These are phyloP conservation scores for Colistium nudipinnis DNA, from an alignment of 2,113 vertebrate genomes.

Conservation along the genomic window DNA sequence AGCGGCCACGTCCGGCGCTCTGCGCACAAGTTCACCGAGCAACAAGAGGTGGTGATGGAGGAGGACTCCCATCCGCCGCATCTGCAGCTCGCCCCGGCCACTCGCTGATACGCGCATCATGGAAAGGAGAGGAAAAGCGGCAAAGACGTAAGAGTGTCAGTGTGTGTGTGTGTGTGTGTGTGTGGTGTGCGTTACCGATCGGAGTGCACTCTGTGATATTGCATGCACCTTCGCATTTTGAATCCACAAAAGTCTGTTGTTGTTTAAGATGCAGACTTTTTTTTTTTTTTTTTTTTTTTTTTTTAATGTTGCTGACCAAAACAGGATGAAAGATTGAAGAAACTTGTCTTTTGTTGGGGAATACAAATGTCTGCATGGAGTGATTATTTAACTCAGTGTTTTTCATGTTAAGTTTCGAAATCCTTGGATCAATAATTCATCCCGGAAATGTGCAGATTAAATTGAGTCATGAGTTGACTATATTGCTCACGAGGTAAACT, in stretches of 20 bases:
- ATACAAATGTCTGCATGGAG: neutral
- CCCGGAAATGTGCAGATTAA: neutral
- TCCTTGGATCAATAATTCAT: neutral
- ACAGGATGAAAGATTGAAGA: constrained; percentile 38
- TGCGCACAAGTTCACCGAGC: constrained; percentile 48
- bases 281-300: too few species aligned
- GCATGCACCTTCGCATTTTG: neutral
- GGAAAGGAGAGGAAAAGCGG: constrained; percentile 51
- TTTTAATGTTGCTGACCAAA: constrained; percentile 6
- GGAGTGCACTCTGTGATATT: neutral
- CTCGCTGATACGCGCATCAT: constrained; percentile 37
- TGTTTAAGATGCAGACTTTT: too few species aligned
- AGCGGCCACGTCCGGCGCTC: constrained; percentile 50
- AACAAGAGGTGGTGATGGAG: constrained; percentile 31
- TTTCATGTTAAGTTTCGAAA: neutral
- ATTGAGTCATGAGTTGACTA: constrained; percentile 1
- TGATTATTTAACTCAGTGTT: neutral
- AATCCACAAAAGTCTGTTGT: neutral
- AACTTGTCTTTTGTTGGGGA: too few species aligned
- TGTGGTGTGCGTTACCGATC: neutral
- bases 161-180: too few species aligned
- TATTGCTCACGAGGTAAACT: neutral
- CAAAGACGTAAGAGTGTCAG: constrained; percentile 63
- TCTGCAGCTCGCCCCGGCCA: neutral
- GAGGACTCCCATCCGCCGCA: constrained; percentile 3